Evolutionary conservation across 1,140 invertebrate species (phyloP).

Genomic region (Bactericera cockerelli): DNA sequence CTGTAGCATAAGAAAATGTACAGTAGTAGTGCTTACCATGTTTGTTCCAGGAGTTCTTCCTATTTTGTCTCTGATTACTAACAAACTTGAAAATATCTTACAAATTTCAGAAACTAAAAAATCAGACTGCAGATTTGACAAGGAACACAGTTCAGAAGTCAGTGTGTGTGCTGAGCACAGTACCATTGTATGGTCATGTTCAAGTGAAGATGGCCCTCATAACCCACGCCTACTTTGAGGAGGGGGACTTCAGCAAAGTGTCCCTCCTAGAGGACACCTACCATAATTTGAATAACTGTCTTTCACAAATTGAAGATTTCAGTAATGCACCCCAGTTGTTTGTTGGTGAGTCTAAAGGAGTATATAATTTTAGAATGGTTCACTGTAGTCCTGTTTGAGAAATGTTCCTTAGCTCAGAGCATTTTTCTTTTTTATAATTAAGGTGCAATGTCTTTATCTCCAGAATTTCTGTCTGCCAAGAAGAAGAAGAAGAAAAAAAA

Average conservation of each 20-base stretch:
- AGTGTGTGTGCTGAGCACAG: conserved; percentile 73
- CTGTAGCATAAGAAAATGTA: not conserved
- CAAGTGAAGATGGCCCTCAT: conserved; percentile 92
- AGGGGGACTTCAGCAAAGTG: conserved; percentile 84
- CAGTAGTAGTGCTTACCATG: not conserved
- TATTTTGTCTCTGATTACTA: too few species aligned
- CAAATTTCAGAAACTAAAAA: conserved; percentile 61
- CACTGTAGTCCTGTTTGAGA: not conserved
- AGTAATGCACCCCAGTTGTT: conserved; percentile 54
- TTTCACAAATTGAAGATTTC: conserved; percentile 40
- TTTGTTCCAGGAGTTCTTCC: too few species aligned
- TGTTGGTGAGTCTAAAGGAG: conserved; percentile 43
- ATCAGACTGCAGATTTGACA: conserved; percentile 92
- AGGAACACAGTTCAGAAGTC: conserved; percentile 88
- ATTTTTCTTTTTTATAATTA: not conserved
- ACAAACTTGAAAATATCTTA: too few species aligned
- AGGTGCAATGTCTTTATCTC: not conserved
- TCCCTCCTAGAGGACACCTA: conserved; percentile 82
- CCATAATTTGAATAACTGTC: conserved; percentile 75
- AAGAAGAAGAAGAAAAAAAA: not conserved
- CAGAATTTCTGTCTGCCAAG: not conserved
- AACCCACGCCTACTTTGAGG: conserved; percentile 91
- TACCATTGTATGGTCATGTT: conserved; percentile 81
- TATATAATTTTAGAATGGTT: not conserved
- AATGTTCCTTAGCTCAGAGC: not conserved